These are phyloP conservation scores for Diadegma fenestrale DNA, from an alignment of 2,888 invertebrate genomes.

Conservation along the genomic window DNA sequence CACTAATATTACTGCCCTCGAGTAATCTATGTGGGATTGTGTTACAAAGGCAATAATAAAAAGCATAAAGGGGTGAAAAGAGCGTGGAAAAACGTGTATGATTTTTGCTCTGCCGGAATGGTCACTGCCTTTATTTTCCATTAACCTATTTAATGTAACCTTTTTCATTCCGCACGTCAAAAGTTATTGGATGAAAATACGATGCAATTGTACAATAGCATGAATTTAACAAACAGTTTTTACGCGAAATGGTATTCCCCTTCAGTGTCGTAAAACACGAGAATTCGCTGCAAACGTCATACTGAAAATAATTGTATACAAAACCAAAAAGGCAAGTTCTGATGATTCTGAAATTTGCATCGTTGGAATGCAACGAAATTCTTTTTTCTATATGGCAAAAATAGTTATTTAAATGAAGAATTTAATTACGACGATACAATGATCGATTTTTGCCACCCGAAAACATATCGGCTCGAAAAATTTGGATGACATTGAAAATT, in stretches of 20 bases:
- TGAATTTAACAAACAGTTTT: neutral
- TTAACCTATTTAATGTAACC: neutral
- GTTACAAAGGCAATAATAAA: constrained; percentile 31
- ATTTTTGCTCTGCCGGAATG: constrained; percentile 6
- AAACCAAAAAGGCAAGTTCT: neutral
- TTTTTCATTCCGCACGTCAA: constrained; percentile 3
- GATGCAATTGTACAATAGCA: neutral
- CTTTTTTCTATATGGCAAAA: no score
- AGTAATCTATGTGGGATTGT: constrained; percentile 46
- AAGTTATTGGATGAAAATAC: neutral
- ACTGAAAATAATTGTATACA: neutral
- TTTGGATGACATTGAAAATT: no score
- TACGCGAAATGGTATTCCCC: neutral
- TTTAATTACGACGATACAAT: no score
- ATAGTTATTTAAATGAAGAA: no score
- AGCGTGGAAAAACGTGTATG: neutral
- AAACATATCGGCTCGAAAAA: no score
- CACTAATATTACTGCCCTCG: constrained; percentile 34
- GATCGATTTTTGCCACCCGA: no score
- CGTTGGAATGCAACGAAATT: no score
- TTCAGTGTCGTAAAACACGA: neutral
- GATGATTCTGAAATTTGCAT: no score
- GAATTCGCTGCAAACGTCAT: neutral
- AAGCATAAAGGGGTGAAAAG: neutral
- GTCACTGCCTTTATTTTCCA: constrained; percentile 16